These are phyloP conservation scores for Andrena haemorrhoa DNA, from an alignment of 2,888 invertebrate species.

Conservation along the genomic window DNA sequence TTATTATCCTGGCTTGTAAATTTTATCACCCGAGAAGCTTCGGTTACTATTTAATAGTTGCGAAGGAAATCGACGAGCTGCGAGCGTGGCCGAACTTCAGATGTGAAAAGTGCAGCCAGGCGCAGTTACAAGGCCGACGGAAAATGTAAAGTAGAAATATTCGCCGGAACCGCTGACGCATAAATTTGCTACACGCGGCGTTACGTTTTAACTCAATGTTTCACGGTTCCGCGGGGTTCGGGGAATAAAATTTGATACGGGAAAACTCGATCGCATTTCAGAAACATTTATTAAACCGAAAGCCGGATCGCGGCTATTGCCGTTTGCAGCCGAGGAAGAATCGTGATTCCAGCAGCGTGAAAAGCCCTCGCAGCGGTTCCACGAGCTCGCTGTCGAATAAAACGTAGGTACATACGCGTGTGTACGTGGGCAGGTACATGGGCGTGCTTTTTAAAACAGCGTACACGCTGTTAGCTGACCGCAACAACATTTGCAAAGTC, in stretches of 20 bases:
- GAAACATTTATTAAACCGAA: constrained; percentile 1
- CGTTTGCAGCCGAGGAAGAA: neutral
- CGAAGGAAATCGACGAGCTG: neutral
- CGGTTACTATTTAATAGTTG: neutral
- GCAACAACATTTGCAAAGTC: constrained; percentile 58
- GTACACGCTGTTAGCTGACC: constrained; percentile 40
- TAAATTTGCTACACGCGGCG: neutral
- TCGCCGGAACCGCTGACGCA: neutral
- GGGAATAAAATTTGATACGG: neutral
- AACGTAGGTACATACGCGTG: constrained; percentile 6
- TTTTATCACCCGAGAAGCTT: neutral
- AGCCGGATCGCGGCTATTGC: neutral
- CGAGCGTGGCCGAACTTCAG: neutral
- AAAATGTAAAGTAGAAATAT: neutral
- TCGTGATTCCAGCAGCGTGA: neutral
- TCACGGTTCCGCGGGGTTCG: no score
- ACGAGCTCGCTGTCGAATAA: constrained; percentile 30
- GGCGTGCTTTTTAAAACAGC: constrained; percentile 21
- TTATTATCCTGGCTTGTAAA: neutral
- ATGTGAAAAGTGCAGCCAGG: neutral
- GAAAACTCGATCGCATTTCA: neutral
- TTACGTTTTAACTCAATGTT: neutral
- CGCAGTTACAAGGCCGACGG: neutral
- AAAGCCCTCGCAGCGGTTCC: constrained; percentile 6
- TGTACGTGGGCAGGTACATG: neutral